Evolutionary conservation across 1,140 invertebrate genomes (phyloP), one percentile per base, ranked within the genome.

Genomic region (Capitella teleta): DNA sequence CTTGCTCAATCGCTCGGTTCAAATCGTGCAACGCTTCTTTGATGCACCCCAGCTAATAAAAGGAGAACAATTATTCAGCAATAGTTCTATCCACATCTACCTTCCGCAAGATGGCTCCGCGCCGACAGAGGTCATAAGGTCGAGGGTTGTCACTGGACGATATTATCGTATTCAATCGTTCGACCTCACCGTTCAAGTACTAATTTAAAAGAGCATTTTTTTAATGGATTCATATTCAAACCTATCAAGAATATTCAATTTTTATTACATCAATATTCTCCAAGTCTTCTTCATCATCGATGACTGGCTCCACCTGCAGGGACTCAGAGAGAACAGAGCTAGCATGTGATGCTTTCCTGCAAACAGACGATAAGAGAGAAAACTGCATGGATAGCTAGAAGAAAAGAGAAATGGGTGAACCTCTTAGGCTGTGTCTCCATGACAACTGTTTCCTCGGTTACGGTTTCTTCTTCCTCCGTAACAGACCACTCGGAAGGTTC

Each of bases 51-150:
- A 70, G 50, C 62, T 65, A 50, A 18, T 54, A 53, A 53, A 34
- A n/a, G 40, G 18, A 42, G 14, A 24, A 16, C 46, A 37, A 34
- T 12, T 34, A 34, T 34, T 10, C 10, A 34, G 32, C 10, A 34
- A 34, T 34, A 34, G 32, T 34, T n/a, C n/a, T n/a, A n/a, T n/a
- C n/a, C n/a, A n/a, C n/a, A n/a, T 32, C 8, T 32, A 68, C 61
- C 58, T 70, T 72, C 36, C 70, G 58, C 25, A 61, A 62, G 5
- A 72, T 49, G 47, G 66, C 68, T 28, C 70, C 70, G 43, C 68
- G 51, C 6, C 70, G 49, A 45, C 64, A 65, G 21, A 61, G 57
- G 46, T 70, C 62, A 65, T 67, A 72, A 5, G 66, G 59, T 53
- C 53, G 58, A 28, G 66, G 64, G 42, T 55, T 47, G 19, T 41